Evolutionary conservation across 2,113 vertebrate species (phyloP), one percentile per base, ranked within the genome.

Genomic region (Leucopternis melanops): DNA sequence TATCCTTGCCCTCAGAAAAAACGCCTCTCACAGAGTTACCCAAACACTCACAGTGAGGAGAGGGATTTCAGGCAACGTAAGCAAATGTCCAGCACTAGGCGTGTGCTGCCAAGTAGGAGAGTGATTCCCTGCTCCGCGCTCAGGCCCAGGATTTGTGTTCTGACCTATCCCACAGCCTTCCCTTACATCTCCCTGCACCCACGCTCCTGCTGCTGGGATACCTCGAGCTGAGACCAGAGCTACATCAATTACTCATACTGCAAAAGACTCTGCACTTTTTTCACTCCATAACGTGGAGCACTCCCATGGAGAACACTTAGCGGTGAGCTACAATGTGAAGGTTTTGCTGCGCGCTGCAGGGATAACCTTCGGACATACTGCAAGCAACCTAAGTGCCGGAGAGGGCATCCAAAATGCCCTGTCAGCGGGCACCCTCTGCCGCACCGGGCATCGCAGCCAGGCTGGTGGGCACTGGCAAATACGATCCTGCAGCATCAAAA

Each of bases 311-410:
- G 23, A 23, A 38, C 49, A 1, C 20, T 36, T 16, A 2, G 67
- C 1, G 0, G 42, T 22, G 20, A 81, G 27, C 55, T 36, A 2
- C 44, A 31, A 6, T 7, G 2, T 1, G 0, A 5, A 50, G n/a
- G 27, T 1, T 86, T 62, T 32, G 55, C 67, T 34, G 50, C 6
- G 2, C 25, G 1, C 45, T 3, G 4, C 36, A 1, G 0, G 17
- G 40, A 81, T 10, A 29, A 49, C 32, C 38, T 36, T 38, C 2
- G 1, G 55, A 38, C 21, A 11, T 10, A 27, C 19, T 0, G 0
- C 29, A 44, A 70, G 22, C 26, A 44, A 9, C 19, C 49, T 25
- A 0, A 18, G 65, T 2, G 14, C 27, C 5, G 2, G 61, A 57
- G 57, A 40, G 58, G 55, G 38, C 74, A 86, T 5, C 23, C 1